These are phyloP conservation scores for Melinaea menophilus DNA, from an alignment of 2,888 invertebrate species.

Conservation along the genomic window DNA sequence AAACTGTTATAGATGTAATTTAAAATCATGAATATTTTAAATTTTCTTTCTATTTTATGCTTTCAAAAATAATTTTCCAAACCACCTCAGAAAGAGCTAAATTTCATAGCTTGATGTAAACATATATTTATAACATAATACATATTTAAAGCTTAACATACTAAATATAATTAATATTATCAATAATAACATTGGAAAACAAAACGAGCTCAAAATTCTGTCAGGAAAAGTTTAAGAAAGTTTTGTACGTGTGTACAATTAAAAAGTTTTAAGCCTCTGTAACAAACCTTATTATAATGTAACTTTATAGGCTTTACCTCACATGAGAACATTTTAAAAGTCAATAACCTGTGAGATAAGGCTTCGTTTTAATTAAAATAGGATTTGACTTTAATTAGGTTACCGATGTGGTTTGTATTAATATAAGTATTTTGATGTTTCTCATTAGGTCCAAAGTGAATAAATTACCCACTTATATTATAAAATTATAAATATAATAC, in stretches of 20 bases:
- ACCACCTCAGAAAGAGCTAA: too few species aligned
- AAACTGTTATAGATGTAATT: background rate
- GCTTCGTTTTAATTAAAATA: background rate
- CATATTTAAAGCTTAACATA: background rate
- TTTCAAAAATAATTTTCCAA: too few species aligned
- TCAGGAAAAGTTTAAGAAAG: background rate
- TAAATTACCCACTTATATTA: too few species aligned
- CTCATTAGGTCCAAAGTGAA: too few species aligned
- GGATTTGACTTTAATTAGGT: background rate
- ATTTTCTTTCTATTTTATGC: background rate
- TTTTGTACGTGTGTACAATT: background rate
- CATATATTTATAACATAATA: too few species aligned
- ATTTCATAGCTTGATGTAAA: too few species aligned
- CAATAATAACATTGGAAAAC: background rate
- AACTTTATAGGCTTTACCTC: conserved; percentile 5
- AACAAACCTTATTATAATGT: background rate
- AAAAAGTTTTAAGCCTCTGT: background rate
- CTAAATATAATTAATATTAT: background rate
- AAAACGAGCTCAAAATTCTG: background rate
- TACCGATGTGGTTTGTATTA: background rate
- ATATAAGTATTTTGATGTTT: too few species aligned
- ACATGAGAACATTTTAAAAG: conserved; percentile 3
- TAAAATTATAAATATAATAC: background rate
- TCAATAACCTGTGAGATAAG: background rate
- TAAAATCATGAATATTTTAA: background rate